Percentiles rank a stretch among this genome's conserved stretches.
Conservation (phyloP, 2,797 vertebrate genomes). For the Neosilurus hyrtlii region DNA sequence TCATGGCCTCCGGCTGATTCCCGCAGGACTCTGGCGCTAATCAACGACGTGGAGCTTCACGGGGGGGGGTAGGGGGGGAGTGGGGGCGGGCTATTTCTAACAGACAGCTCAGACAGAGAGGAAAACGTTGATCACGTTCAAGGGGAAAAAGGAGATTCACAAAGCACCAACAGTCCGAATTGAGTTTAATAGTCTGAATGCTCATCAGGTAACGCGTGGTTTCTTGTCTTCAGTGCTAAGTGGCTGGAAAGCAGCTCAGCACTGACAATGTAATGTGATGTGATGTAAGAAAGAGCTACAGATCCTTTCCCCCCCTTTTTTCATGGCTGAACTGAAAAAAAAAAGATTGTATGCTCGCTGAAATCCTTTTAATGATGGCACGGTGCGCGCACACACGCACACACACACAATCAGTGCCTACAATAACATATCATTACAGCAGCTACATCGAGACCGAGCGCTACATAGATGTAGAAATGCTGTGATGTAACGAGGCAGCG, state of each 20-base stretch:
- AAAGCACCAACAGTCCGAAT: neutral
- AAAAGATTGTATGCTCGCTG: slow-evolving; percentile 29
- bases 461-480: slow-evolving; percentile 61
- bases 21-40: slow-evolving; percentile 62
- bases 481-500: slow-evolving; percentile 39
- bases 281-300: slow-evolving; percentile 27
- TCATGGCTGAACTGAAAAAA: slow-evolving; percentile 37
- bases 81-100: neutral
- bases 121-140: neutral
- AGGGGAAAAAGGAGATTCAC: neutral
- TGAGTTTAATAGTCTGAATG: neutral
- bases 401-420: slow-evolving; percentile 1
- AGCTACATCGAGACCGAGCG: slow-evolving; percentile 60
- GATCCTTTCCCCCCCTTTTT: neutral
- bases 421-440: slow-evolving; percentile 47
- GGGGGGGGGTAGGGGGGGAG: neutral
- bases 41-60: slow-evolving; percentile 31
- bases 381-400: slow-evolving; percentile 34
- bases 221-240: slow-evolving; percentile 39
- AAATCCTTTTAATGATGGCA: slow-evolving; percentile 56
- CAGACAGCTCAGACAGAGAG: slow-evolving; percentile 24
- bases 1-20: slow-evolving; percentile 60
- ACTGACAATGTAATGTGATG: slow-evolving; percentile 24
- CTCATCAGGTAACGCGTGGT: neutral
- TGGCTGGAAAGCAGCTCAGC: slow-evolving; percentile 39